Base-by-base conservation (phyloP, 2,797 vertebrate species). In the Decapterus maruadsi region DNA sequence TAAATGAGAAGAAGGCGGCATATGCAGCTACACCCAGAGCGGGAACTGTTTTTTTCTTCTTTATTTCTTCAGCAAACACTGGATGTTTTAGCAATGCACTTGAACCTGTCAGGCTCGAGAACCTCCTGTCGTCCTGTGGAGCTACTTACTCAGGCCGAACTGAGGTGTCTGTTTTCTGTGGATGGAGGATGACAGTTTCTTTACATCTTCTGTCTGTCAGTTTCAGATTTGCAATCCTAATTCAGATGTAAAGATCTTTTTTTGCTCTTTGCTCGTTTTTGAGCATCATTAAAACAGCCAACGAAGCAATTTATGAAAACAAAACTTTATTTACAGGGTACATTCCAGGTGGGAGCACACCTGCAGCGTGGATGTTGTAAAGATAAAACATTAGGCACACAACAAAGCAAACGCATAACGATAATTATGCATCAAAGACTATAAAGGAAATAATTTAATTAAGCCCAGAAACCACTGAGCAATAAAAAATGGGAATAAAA, bases 1-100 rank as follows among this genome's bases (percentile, higher is more conserved):
- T 84, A 55, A 81, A 84, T 75, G 75, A 72, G 58, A 81, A 81
- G 40, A 42, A 42, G 64, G 75, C 82, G 34, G 36, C 54, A 61
- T 50, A 80, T 63, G 55, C 34, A 62, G 31, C 29, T 48, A 40
- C 34, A 48, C 29, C 43, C 34, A 59, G 53, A 51, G 12, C 9
- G 50, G 26, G 11, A 36, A 36, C 34, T 0, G 10, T 72, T 9
- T 58, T 8, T 46, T 40, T 38, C 4, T 16, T 45, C 69, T n/a
- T 60, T 14, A 1, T 26, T 59, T 40, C 31, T 46, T 38, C 26
- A 70, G 29, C 40, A 1, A 14, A 59, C 48, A 17, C 43, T 56
- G 51, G n/a, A 71, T 54, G 57, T 76, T 81, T 60, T 14, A 76
- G 22, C 60, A 61, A 71, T 60, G 26, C 48, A 61, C 53, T 72